Evolutionary conservation across 2,113 vertebrate species (phyloP).

Genomic region (Phalacrocorax brasilianus): DNA sequence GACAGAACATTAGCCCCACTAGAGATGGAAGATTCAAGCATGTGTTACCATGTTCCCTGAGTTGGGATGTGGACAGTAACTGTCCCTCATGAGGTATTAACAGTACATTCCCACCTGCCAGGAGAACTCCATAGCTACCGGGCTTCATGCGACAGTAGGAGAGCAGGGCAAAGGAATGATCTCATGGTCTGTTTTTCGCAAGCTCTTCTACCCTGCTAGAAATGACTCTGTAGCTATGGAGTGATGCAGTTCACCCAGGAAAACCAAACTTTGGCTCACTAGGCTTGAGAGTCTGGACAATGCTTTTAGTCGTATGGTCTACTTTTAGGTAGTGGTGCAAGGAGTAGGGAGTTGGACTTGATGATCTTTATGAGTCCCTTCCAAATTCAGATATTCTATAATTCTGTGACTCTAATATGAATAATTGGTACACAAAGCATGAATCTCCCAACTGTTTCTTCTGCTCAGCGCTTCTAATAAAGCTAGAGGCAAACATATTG

Average conservation of each 20-base stretch:
- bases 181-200: not conserved
- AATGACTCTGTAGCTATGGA: not conserved
- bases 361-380: not conserved
- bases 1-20: not conserved
- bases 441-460: not conserved
- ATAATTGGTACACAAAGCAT: not conserved
- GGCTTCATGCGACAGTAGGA: accelerated
- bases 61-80: not conserved
- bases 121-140: not conserved
- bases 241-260: not conserved
- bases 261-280: not conserved
- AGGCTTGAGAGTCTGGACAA: not conserved
- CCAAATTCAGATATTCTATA: not conserved
- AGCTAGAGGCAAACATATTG: not conserved
- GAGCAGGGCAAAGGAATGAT: not conserved
- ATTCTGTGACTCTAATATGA: not conserved
- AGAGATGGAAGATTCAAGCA: not conserved
- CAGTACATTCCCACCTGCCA: not conserved
- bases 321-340: accelerated
- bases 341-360: not conserved
- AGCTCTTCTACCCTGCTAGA: not conserved
- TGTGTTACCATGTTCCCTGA: not conserved
- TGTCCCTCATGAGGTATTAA: not conserved
- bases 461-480: not conserved
- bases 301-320: not conserved